These are phyloP conservation scores for Solenopsis fugax DNA, from an alignment of 1,140 invertebrate genomes.

Conservation along the genomic window DNA sequence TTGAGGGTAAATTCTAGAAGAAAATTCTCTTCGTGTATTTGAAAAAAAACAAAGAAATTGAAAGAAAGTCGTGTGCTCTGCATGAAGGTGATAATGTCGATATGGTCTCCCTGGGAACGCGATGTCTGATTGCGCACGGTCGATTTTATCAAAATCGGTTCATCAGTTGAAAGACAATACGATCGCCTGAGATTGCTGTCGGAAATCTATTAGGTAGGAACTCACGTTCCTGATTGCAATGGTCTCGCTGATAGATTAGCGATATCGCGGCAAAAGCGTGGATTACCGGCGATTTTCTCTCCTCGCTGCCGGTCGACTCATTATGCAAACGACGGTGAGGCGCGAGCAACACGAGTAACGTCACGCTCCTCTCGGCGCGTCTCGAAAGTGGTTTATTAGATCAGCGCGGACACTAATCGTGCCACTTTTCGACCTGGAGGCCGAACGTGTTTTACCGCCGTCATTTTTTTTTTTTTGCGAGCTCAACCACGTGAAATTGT, in stretches of 20 bases:
- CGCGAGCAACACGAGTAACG: conserved; percentile 40
- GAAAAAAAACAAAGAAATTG: neutral
- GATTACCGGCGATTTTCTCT: conserved; percentile 53
- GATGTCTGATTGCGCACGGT: neutral
- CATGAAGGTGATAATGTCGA: neutral
- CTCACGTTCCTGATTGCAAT: neutral
- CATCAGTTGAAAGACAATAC: neutral
- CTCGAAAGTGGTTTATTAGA: conserved; percentile 73
- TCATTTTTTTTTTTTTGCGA: conserved; percentile 35
- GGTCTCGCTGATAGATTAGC: neutral
- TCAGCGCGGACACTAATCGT: conserved; percentile 62
- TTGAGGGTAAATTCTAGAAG: too few relatives aligned
- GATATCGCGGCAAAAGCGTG: conserved; percentile 2
- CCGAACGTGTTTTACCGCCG: conserved; percentile 31
- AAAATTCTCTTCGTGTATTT: neutral
- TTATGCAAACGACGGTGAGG: conserved; percentile 62
- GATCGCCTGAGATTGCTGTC: neutral
- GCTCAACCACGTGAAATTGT: conserved; percentile 32
- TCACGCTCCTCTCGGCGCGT: conserved; percentile 34
- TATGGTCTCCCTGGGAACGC: neutral
- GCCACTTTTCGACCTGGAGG: conserved; percentile 49
- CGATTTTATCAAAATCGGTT: conserved; percentile 1
- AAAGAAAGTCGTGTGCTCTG: neutral
- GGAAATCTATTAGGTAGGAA: neutral
- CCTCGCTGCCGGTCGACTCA: conserved; percentile 44